Evolutionary conservation across 1,140 invertebrate species (phyloP).

Genomic region (Zophobas morio): DNA sequence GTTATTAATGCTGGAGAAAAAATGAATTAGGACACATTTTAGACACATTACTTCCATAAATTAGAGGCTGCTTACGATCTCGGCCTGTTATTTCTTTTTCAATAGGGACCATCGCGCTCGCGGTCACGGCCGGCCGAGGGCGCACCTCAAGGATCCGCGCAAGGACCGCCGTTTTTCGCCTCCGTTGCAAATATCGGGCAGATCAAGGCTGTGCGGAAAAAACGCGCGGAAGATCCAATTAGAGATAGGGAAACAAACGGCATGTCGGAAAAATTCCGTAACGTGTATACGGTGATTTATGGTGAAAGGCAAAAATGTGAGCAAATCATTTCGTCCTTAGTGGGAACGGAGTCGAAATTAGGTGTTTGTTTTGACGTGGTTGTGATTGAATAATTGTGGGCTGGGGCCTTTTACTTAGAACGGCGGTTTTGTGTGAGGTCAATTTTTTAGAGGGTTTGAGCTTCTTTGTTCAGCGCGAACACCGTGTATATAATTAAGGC

Average conservation of each 20-base stretch:
- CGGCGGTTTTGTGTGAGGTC: no score
- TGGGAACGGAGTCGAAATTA: no score
- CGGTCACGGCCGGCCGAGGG: not conserved
- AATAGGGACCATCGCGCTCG: constrained; percentile 6
- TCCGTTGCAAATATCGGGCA: not conserved
- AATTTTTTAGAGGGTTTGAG: no score
- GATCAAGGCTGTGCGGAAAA: constrained; percentile 19
- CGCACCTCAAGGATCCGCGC: not conserved
- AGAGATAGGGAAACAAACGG: not conserved
- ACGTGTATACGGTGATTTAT: not conserved
- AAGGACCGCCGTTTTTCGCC: not conserved
- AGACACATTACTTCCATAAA: constrained; percentile 31
- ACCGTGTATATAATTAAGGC: constrained; percentile 7
- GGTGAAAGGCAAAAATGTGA: no score
- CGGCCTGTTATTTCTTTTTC: constrained; percentile 4
- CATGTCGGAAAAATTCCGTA: constrained; percentile 1
- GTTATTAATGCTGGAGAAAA: constrained; percentile 27
- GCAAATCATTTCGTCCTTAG: no score
- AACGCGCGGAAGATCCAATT: constrained; percentile 17
- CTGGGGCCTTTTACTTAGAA: no score
- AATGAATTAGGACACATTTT: constrained; percentile 31
- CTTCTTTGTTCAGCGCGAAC: not conserved
- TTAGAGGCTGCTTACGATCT: constrained; percentile 10
- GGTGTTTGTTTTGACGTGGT: no score
- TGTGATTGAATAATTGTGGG: no score